Conservation (phyloP, 2,888 invertebrate genomes). For the Camponotus fellah region DNA sequence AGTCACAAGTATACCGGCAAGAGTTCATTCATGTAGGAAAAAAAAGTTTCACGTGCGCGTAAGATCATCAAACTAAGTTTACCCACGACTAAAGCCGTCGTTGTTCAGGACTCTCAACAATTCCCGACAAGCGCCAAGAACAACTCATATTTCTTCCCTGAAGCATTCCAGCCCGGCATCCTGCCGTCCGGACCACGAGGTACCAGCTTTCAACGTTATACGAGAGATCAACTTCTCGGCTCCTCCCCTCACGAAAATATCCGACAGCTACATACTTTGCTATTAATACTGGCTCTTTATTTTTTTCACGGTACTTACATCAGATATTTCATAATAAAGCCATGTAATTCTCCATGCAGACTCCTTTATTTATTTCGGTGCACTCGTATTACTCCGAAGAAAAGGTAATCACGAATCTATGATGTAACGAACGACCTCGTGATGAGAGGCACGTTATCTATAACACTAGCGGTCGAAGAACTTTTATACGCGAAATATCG, state of each 20-base stretch:
- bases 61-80: slow-evolving; percentile 51
- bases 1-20: neutral
- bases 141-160: slow-evolving; percentile 54
- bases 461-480: slow-evolving; percentile 21
- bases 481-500: slow-evolving; percentile 5
- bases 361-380: slow-evolving; percentile 13
- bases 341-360: slow-evolving; percentile 59
- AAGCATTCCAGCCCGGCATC: slow-evolving; percentile 43
- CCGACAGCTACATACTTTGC: neutral
- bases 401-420: slow-evolving; percentile 15
- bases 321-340: slow-evolving; percentile 72
- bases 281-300: slow-evolving; percentile 9
- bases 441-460: slow-evolving; percentile 1
- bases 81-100: slow-evolving; percentile 44
- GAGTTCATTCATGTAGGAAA: slow-evolving; percentile 19
- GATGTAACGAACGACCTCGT: slow-evolving; percentile 3
- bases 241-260: slow-evolving; percentile 40
- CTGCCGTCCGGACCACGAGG: slow-evolving; percentile 44
- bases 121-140: slow-evolving; percentile 55
- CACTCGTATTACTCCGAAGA: slow-evolving; percentile 20
- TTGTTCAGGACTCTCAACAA: slow-evolving; percentile 52
- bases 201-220: slow-evolving; percentile 47
- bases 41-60: slow-evolving; percentile 30
- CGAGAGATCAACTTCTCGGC: slow-evolving; percentile 43
- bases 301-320: slow-evolving; percentile 69